These are phyloP conservation scores for Galbula dea DNA, from an alignment of 2,113 vertebrate species.

Conservation along the genomic window DNA sequence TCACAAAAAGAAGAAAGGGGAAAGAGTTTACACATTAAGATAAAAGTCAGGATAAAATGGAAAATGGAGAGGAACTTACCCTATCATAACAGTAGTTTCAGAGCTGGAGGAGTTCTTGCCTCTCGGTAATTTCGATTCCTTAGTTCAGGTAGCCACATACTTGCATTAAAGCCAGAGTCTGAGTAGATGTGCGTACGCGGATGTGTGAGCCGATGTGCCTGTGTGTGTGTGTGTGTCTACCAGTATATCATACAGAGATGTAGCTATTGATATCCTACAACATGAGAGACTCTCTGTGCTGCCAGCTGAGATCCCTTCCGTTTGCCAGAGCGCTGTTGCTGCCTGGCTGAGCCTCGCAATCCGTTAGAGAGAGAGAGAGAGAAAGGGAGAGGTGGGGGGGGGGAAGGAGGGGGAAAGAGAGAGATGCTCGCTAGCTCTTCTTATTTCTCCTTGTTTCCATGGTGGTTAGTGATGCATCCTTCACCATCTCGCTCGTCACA, in stretches of 20 bases:
- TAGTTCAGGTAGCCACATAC: conserved; percentile 63
- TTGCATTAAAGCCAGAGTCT: conserved; percentile 46
- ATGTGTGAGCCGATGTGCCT: not conserved
- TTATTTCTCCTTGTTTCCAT: conserved; percentile 74
- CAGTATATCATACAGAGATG: not conserved
- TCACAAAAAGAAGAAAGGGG: not conserved
- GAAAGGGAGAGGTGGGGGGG: conserved; percentile 2
- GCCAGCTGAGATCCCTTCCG: conserved; percentile 62
- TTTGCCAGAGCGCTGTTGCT: conserved; percentile 63
- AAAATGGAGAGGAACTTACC: conserved; percentile 73
- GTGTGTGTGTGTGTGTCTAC: not conserved
- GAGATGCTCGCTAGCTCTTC: conserved; percentile 61
- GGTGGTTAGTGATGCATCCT: conserved; percentile 81
- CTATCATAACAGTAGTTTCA: conserved; percentile 47
- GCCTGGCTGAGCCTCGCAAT: conserved; percentile 66
- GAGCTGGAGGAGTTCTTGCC: conserved; percentile 39
- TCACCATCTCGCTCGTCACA: conserved; percentile 78
- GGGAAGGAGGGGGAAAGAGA: not conserved
- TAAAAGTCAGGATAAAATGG: not conserved
- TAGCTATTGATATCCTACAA: conserved; percentile 57
- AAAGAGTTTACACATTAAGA: not conserved
- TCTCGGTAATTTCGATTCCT: conserved; percentile 54
- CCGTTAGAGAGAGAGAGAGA: conserved; percentile 38
- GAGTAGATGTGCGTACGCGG: not conserved
- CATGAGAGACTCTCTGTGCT: conserved; percentile 37